These are phyloP conservation scores for Lasioglossum baleicum DNA, from an alignment of 1,140 invertebrate species.

Conservation along the genomic window DNA sequence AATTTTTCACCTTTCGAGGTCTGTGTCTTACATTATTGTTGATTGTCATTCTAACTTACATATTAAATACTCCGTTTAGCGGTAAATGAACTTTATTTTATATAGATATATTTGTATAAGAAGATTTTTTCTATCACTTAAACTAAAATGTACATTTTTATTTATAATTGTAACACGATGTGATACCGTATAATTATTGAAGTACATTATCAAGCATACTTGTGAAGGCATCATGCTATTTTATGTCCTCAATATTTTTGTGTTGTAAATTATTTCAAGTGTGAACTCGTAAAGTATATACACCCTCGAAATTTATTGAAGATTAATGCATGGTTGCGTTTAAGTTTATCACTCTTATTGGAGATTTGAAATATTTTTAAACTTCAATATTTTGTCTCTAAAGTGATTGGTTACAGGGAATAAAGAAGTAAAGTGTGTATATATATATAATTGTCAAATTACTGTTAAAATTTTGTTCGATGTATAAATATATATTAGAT, in stretches of 20 bases:
- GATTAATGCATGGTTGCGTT: not conserved
- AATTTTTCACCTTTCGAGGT: not conserved
- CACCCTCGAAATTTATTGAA: not conserved
- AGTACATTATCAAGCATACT: not conserved
- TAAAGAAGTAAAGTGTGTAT: not conserved
- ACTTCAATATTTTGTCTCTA: not conserved
- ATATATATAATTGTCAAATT: not conserved
- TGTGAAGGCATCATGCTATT: not conserved
- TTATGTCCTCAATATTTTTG: not conserved
- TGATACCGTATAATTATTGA: constrained; percentile 6
- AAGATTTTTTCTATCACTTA: constrained; percentile 1
- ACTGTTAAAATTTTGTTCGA: too few relatives aligned
- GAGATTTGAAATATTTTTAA: not conserved
- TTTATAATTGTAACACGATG: not conserved
- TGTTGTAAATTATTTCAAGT: not conserved
- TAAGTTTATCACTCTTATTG: not conserved
- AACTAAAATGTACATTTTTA: constrained; percentile 14
- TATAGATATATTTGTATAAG: constrained; percentile 22
- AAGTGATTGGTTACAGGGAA: not conserved
- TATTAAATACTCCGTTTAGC: constrained; percentile 4
- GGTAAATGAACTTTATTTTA: not conserved
- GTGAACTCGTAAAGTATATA: not conserved
- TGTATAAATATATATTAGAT: not conserved
- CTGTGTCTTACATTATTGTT: not conserved
- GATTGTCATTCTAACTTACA: constrained; percentile 3